Percentiles rank a stretch among this genome's conserved stretches.
Evolutionary conservation across 1,140 invertebrate genomes (phyloP).

Genomic region (Atopsyche davidsoni): DNA sequence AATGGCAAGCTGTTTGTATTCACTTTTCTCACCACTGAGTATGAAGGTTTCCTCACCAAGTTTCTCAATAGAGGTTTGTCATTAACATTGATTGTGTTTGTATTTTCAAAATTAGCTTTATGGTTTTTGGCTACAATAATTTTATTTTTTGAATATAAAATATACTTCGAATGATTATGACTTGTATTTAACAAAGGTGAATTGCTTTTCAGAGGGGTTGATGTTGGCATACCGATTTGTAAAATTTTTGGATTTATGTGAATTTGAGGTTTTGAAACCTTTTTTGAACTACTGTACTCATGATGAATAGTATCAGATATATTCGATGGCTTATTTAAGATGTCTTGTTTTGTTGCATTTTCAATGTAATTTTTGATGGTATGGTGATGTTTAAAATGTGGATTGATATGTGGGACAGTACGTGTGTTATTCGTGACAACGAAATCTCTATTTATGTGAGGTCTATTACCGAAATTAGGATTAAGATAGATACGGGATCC

Average conservation of each 20-base stretch:
- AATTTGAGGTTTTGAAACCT: constrained; percentile 21
- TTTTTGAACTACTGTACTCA: too few relatives aligned
- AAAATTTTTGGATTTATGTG: constrained; percentile 25
- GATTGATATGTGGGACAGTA: constrained; percentile 20
- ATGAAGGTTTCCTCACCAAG: constrained; percentile 19
- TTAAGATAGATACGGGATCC: constrained; percentile 25
- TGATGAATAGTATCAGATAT: not conserved
- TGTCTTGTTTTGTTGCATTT: not conserved
- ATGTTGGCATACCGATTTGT: not conserved
- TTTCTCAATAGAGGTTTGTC: not conserved
- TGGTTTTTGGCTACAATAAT: constrained; percentile 11
- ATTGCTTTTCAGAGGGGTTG: not conserved
- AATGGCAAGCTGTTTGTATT: not conserved
- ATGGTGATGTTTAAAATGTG: constrained; percentile 13
- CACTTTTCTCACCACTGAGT: constrained; percentile 17
- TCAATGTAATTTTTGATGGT: not conserved
- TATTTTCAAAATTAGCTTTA: not conserved
- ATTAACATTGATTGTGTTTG: not conserved
- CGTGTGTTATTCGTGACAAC: too few relatives aligned
- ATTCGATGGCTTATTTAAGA: not conserved
- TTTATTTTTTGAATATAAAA: constrained; percentile 16
- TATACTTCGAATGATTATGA: constrained; percentile 4
- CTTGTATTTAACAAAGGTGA: not conserved
- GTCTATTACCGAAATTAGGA: constrained; percentile 19
- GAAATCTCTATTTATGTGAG: constrained; percentile 17